phyloP scores from a whole-genome alignment of 2,113 vertebrate species.

The Butorides virescens region DNA sequence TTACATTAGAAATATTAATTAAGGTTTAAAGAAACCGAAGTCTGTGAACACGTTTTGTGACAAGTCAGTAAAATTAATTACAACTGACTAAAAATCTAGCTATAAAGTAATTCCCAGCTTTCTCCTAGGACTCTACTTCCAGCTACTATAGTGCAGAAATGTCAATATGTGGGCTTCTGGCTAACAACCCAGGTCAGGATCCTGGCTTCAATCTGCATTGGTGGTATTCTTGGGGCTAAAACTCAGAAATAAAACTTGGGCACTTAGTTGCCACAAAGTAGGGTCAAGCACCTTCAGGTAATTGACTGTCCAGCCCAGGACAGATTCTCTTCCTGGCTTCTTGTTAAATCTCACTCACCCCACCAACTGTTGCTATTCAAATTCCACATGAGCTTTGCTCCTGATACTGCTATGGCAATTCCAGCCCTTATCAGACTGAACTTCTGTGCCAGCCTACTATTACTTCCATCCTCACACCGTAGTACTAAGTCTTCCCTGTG shows the following conservation, averaged over 20 bases:
- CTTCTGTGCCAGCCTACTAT: background rate
- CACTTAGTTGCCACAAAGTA: background rate
- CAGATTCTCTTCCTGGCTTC: background rate
- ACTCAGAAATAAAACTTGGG: background rate
- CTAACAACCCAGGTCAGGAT: background rate
- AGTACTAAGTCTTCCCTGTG: background rate
- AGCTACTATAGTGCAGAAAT: background rate
- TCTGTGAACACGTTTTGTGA: background rate
- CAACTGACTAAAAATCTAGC: background rate
- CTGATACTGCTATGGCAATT: fast-evolving
- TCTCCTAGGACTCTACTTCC: background rate
- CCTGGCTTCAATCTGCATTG: background rate
- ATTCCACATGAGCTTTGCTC: background rate
- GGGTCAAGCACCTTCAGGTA: background rate
- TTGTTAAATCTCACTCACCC: background rate
- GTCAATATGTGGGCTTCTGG: background rate
- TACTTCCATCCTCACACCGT: background rate
- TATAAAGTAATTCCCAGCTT: background rate
- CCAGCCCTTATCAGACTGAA: background rate
- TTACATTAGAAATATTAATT: background rate
- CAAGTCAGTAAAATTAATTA: background rate
- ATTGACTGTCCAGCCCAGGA: background rate
- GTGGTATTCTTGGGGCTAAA: background rate
- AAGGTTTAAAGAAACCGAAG: background rate
- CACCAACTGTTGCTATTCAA: background rate